A percentile compares a stretch with the other conserved stretches of the same genome.
These are phyloP conservation scores for Columba guinea DNA, from an alignment of 2,797 vertebrate species.

Conservation along the genomic window DNA sequence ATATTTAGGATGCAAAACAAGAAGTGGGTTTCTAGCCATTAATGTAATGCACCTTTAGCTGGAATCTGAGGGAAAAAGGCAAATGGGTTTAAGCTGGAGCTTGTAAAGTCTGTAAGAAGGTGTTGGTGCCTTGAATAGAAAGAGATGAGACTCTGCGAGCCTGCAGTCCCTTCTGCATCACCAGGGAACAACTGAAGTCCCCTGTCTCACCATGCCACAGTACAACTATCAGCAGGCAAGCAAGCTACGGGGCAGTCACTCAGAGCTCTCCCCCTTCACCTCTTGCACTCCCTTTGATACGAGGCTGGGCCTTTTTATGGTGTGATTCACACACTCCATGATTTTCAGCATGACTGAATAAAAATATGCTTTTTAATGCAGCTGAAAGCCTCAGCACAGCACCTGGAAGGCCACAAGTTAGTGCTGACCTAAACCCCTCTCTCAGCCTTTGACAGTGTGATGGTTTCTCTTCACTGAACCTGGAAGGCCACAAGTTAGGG, in stretches of 20 bases:
- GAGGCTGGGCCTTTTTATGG: not conserved
- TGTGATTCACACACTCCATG: not conserved
- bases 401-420: not conserved
- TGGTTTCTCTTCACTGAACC: not conserved
- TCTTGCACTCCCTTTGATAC: not conserved
- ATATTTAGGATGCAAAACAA: not conserved
- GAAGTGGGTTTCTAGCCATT: not conserved
- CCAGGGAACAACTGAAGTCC: not conserved
- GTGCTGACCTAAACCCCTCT: not conserved
- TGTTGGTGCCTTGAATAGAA: not conserved
- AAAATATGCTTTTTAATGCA: not conserved
- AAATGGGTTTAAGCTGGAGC: not conserved
- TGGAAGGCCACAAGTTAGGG: not conserved
- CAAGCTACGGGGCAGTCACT: rapidly evolving
- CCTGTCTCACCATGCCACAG: not conserved
- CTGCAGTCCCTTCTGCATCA: not conserved
- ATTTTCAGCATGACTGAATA: not conserved
- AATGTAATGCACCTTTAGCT: not conserved
- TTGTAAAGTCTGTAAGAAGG: not conserved
- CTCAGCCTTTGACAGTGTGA: not conserved
- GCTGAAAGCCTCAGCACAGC: not conserved
- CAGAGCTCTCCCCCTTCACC: not conserved
- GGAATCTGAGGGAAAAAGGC: not conserved
- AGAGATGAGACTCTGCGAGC: not conserved
- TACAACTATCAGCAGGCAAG: not conserved